Evolutionary conservation across 2,113 vertebrate genomes (phyloP).

Genomic region (Excalfactoria chinensis): DNA sequence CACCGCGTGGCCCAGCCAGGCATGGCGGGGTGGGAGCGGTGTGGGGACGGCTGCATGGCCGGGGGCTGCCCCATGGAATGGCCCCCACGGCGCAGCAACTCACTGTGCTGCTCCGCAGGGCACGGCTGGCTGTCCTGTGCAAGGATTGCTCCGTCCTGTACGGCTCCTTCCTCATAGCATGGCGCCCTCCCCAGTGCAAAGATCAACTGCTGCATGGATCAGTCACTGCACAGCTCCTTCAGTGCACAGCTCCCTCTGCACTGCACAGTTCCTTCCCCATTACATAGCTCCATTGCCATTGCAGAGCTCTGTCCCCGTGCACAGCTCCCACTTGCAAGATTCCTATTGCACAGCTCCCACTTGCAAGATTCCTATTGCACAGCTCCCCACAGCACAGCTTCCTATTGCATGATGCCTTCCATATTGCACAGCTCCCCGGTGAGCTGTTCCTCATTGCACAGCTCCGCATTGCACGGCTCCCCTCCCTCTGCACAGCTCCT

Average conservation of each 20-base stretch:
- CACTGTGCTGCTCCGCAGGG: fast-evolving
- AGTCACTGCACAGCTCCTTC: fast-evolving
- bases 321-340: background rate
- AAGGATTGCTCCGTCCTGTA: background rate
- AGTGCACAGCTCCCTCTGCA: fast-evolving
- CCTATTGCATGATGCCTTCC: too few species aligned
- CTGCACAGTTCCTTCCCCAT: fast-evolving
- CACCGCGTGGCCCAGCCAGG: too few species aligned
- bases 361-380: background rate
- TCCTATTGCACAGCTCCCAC: background rate
- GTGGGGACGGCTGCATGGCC: too few species aligned
- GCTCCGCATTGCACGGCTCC: background rate
- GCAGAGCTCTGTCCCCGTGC: background rate
- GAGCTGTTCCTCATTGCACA: too few species aligned
- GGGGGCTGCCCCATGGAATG: fast-evolving
- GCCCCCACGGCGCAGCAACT: fast-evolving
- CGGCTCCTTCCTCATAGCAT: background rate
- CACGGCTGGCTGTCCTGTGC: background rate
- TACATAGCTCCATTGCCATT: background rate
- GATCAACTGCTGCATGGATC: fast-evolving
- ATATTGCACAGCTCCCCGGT: background rate
- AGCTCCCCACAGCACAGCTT: background rate
- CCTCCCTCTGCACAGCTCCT: background rate
- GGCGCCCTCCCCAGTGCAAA: background rate
- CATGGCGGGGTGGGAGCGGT: too few species aligned